phyloP scores from a whole-genome alignment of 1,140 invertebrate genomes.

The Drosophila ananassae region DNA sequence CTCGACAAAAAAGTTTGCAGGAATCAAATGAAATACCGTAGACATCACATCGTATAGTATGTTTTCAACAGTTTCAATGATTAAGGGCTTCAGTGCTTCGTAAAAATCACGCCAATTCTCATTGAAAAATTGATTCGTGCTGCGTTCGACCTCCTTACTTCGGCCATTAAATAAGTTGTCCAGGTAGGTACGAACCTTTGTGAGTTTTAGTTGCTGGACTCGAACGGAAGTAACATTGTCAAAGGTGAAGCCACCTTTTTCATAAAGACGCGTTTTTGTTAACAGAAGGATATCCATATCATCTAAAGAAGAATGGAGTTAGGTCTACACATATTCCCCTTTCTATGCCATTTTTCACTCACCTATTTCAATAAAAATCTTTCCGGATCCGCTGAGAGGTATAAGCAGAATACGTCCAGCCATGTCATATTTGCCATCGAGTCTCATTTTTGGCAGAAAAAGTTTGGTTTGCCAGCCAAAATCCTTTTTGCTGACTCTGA shows the following conservation, averaged over 20 bases:
- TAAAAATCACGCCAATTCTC: constrained; percentile 88
- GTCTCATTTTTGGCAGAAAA: constrained; percentile 86
- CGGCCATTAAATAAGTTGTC: constrained; percentile 75
- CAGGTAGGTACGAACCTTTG: constrained; percentile 52
- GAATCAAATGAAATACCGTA: constrained; percentile 87
- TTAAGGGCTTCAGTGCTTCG: constrained; percentile 87
- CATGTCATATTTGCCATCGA: constrained; percentile 89
- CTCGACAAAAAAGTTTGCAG: constrained; percentile 84
- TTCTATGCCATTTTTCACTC: constrained; percentile 8
- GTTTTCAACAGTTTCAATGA: constrained; percentile 87
- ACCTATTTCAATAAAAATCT: constrained; percentile 89
- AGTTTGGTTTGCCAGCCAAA: constrained; percentile 88
- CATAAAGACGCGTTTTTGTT: constrained; percentile 86
- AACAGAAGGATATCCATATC: constrained; percentile 87
- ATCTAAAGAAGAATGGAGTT: constrained; percentile 74
- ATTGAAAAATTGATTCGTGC: constrained; percentile 88
- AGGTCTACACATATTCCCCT: background rate
- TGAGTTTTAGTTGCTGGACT: constrained; percentile 86
- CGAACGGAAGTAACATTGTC: constrained; percentile 87
- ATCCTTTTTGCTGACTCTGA: constrained; percentile 86
- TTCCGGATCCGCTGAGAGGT: constrained; percentile 88
- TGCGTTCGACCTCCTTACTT: constrained; percentile 85
- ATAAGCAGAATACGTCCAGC: constrained; percentile 89
- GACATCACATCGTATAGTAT: constrained; percentile 87
- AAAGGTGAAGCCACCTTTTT: constrained; percentile 87